Base-by-base conservation (phyloP, 2,888 invertebrate genomes). In the Scrobipalpa atriplicella region DNA sequence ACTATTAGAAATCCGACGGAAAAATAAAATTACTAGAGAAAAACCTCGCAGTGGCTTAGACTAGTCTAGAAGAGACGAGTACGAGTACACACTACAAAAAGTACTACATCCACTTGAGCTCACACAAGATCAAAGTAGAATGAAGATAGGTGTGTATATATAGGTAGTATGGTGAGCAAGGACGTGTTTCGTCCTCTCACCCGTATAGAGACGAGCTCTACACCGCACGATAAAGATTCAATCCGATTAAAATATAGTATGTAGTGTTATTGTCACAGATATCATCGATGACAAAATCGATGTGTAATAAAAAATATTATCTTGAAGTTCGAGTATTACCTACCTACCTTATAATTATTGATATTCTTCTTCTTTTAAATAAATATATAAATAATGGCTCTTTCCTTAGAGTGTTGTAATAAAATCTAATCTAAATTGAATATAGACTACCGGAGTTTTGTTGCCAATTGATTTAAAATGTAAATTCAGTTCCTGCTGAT, bases 391-490 rank as follows among this genome's bases (percentile, higher is more conserved):
- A 13, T 41, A 41, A 1, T 41, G 43, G 39, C 43, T 13, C 2
- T 1, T 13, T 5, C 47, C 47, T 47, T n/a, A 1, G 5, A 47
- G 47, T 6, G 0, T 10, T 3, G 2, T 43, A 1, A 43, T 1
- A 43, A 7, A 47, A 8, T n/a, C 7, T 47, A 47, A 16, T n/a
- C 16, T 16, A 16, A 16, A n/a, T 29, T 47, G 47, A 47, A 47
- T 16, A 43, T 13, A 11, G 43, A 11, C 43, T 43, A n/a, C 16
- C n/a, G 11, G n/a, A 47, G 41, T 43, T 41, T 43, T 63, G 58
- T 58, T 63, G 16, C 16, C n/a, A 56, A 51, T 64, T 58, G 51
- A 58, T 60, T 67, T 64, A n/a, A 64, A 62, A 64, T 52, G 36
- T 18, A 64, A 64, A 67, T 67, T 18, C 58, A 66, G 47, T 61